These are phyloP conservation scores for Drosophila silvestris DNA, from an alignment of 2,888 invertebrate species.

Conservation along the genomic window DNA sequence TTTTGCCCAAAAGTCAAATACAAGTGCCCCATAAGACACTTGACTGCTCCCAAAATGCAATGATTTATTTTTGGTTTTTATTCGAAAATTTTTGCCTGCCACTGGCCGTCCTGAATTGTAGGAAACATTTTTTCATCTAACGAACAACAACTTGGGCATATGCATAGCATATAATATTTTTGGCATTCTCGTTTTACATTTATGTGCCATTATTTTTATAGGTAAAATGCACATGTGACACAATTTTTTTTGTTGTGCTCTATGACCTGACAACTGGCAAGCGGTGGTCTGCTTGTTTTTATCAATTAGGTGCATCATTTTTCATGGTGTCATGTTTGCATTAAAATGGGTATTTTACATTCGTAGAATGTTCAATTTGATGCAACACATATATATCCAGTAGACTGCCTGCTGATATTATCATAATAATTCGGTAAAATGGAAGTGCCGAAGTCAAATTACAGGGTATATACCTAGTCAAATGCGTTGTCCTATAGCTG, in stretches of 20 bases:
- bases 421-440: not conserved
- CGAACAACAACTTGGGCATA: slow-evolving; percentile 21
- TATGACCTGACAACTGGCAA: slow-evolving; percentile 59
- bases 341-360: slow-evolving; percentile 4
- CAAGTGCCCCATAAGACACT: slow-evolving; percentile 37
- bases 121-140: slow-evolving; percentile 26
- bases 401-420: not conserved
- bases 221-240: slow-evolving; percentile 52
- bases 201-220: slow-evolving; percentile 37
- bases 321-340: slow-evolving; percentile 27
- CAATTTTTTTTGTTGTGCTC: slow-evolving; percentile 33
- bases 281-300: slow-evolving; percentile 25
- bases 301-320: slow-evolving; percentile 61
- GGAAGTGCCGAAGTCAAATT: not conserved
- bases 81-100: slow-evolving; percentile 3
- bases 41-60: slow-evolving; percentile 46
- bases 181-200: slow-evolving; percentile 15
- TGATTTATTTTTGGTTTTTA: slow-evolving; percentile 9
- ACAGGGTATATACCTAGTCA: slow-evolving; percentile 14
- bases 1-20: slow-evolving; percentile 25
- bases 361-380: not conserved
- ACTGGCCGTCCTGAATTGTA: slow-evolving; percentile 28
- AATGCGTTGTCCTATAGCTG: not conserved
- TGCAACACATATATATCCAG: not conserved
- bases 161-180: slow-evolving; percentile 37